Conservation (phyloP, 2,113 vertebrate species). For the Pycnonotus jocosus region DNA sequence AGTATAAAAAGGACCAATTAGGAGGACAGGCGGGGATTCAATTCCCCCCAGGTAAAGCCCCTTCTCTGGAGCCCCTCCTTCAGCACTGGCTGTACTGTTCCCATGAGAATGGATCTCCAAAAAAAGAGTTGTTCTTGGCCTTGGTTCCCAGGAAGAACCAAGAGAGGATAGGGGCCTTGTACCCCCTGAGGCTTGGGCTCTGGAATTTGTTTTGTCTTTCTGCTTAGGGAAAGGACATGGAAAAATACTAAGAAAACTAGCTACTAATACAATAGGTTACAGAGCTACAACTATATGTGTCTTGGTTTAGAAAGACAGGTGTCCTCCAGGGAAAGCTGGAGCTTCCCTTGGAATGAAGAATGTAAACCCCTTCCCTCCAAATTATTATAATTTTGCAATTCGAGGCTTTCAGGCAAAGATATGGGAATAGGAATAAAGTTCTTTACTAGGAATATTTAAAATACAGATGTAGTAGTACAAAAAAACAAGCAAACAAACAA, state of each 20-base stretch:
- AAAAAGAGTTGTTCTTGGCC: background rate
- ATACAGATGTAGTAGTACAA: too few species aligned
- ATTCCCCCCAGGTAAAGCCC: background rate
- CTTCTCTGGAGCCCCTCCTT: background rate
- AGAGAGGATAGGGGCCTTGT: background rate
- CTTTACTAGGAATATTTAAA: too few species aligned
- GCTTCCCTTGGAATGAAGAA: too few species aligned
- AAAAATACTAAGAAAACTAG: background rate
- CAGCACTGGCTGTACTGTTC: background rate
- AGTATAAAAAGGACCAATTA: background rate
- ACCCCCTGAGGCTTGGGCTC: background rate
- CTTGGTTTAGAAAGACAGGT: too few species aligned
- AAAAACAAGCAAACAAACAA: too few species aligned
- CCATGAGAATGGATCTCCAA: background rate
- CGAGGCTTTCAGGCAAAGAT: too few species aligned
- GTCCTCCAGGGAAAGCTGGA: too few species aligned
- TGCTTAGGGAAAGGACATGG: background rate
- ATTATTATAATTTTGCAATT: too few species aligned
- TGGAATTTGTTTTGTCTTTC: background rate
- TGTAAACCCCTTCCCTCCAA: too few species aligned
- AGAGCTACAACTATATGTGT: background rate
- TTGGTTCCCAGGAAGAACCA: background rate
- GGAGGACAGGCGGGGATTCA: background rate
- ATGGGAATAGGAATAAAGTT: too few species aligned
- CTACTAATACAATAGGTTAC: too few species aligned